Evolutionary conservation across 2,113 vertebrate genomes (phyloP).

Genomic region (Elephantulus edwardii): DNA sequence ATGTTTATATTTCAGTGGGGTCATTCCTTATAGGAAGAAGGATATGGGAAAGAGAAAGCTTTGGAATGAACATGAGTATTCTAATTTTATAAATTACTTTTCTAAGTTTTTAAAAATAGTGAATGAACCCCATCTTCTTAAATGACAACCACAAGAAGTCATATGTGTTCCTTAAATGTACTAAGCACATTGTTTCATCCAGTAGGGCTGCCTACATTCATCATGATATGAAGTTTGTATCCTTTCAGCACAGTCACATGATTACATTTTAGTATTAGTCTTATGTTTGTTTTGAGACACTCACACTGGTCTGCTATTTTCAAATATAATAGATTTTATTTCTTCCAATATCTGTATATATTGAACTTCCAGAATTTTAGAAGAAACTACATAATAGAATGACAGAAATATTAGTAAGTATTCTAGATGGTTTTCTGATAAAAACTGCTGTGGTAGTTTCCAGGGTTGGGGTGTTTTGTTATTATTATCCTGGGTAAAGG

Average conservation of each 20-base stretch:
- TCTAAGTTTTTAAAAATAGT: constrained; percentile 45
- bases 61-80: constrained; percentile 15
- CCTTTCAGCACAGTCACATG: neutral
- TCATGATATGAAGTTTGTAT: neutral
- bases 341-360: neutral
- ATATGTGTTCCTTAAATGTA: neutral
- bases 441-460: constrained; percentile 6
- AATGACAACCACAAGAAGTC: neutral
- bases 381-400: neutral
- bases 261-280: neutral
- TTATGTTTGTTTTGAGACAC: constrained; percentile 12
- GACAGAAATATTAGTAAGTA: neutral
- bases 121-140: neutral
- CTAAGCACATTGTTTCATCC: neutral
- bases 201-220: neutral
- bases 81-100: constrained; percentile 25
- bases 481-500: neutral
- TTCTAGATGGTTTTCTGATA: neutral
- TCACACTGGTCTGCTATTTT: neutral
- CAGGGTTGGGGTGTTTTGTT: neutral
- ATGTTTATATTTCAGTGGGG: constrained; percentile 20
- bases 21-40: neutral
- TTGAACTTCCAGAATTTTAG: neutral
- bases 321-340: neutral
- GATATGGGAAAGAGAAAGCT: neutral